Evolutionary conservation across 2,113 vertebrate species (phyloP).

Genomic region (Loxodonta africana): DNA sequence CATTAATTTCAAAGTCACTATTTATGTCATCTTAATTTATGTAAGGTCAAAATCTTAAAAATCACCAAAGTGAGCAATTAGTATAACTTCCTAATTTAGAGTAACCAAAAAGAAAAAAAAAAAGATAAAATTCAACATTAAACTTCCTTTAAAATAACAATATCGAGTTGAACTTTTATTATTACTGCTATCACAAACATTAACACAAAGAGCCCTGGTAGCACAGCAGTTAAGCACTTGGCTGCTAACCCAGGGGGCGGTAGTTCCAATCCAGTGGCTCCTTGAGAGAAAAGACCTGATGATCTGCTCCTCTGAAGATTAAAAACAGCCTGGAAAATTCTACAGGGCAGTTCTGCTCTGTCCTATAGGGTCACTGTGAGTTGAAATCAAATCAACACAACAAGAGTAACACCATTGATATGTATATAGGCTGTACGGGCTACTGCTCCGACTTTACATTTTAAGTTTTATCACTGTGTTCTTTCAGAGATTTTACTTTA

Average conservation of each 20-base stretch:
- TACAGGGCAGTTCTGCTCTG: too few species aligned
- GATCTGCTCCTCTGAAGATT: too few species aligned
- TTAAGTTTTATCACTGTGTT: slow-evolving; percentile 84
- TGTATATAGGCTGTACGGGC: slow-evolving; percentile 73
- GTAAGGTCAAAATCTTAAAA: slow-evolving; percentile 73
- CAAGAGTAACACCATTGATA: slow-evolving; percentile 19
- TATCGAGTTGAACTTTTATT: slow-evolving; percentile 83
- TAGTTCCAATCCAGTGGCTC: too few species aligned
- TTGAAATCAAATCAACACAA: background rate
- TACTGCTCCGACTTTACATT: slow-evolving; percentile 82
- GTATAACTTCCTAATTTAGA: slow-evolving; percentile 71
- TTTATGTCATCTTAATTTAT: slow-evolving; percentile 74
- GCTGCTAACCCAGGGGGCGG: too few species aligned
- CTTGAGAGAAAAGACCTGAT: too few species aligned
- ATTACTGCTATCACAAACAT: slow-evolving; percentile 80
- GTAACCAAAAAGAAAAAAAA: slow-evolving; percentile 76
- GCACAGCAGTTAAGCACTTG: too few species aligned
- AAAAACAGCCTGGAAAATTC: too few species aligned
- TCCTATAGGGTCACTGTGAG: too few species aligned
- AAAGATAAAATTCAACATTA: slow-evolving; percentile 76
- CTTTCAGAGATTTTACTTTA: slow-evolving; percentile 82
- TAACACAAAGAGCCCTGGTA: too few species aligned
- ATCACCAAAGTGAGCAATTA: slow-evolving; percentile 58
- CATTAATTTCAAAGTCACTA: slow-evolving; percentile 68
- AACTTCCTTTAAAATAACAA: slow-evolving; percentile 83